Evolutionary conservation across 2,113 vertebrate genomes (phyloP).

Genomic region (Regulus satrapa): DNA sequence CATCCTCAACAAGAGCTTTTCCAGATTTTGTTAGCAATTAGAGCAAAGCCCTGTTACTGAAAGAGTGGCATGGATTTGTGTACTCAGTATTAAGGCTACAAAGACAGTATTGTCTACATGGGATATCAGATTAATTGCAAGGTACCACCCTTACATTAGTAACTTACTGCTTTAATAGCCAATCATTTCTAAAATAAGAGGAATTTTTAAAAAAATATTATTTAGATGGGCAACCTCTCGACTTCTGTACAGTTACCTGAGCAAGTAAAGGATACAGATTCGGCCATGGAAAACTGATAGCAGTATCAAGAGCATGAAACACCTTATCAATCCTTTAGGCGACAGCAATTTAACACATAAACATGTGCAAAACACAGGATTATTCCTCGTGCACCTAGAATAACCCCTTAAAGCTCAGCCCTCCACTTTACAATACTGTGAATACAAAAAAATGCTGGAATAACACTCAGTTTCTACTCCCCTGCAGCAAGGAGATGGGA

Average conservation of each 20-base stretch:
- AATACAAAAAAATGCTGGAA: neutral
- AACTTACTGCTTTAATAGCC: neutral
- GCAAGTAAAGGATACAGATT: neutral
- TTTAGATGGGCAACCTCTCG: neutral
- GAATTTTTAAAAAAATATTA: neutral
- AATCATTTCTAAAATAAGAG: neutral
- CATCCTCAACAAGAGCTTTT: slow-evolving; percentile 51
- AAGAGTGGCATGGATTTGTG: neutral
- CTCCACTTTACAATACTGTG: neutral
- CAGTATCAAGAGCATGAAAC: neutral
- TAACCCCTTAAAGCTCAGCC: neutral
- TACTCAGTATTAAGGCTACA: neutral
- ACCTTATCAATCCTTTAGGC: neutral
- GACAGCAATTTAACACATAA: neutral
- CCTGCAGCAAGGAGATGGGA: neutral
- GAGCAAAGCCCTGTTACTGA: slow-evolving; percentile 20
- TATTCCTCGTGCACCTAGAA: neutral
- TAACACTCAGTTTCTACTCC: neutral
- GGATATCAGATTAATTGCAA: neutral
- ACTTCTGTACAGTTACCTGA: neutral
- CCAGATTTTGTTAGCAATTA: slow-evolving; percentile 55
- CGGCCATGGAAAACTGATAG: neutral
- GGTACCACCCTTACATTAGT: neutral
- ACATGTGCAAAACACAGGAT: neutral
- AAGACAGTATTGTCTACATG: neutral